Base-by-base conservation (phyloP, 2,888 invertebrate species). In the Xestia ashworthii region DNA sequence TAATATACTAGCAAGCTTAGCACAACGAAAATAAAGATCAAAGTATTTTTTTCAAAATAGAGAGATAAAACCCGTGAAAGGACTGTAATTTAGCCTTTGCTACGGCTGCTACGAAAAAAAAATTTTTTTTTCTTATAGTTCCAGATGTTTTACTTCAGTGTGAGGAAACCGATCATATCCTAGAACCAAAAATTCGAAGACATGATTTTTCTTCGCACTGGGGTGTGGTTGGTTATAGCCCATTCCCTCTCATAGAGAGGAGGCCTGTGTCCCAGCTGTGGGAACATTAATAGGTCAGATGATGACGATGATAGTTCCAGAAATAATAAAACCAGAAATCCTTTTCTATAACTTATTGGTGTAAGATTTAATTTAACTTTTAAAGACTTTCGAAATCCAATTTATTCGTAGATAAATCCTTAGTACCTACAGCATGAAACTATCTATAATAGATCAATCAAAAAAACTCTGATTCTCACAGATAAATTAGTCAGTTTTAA, bases 401-500 rank as follows among this genome's bases (percentile, higher is more conserved):
- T 58, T 46, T 72, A 38, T 72, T 25, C n/a, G 6, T 53, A 50
- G 9, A 32, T 50, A 75, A 25, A 64, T 44, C 3, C 22, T 46
- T 3, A 22, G 55, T 55, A 44, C n/a, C n/a, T n/a, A n/a, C 70
- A 55, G 11, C 25, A 22, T 65, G 2, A 50, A 71, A 19, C 14
- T 25, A 46, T 32, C 9, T 25, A 8, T 64, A 71, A 46, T 72
- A 53, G 19, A 60, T 65, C 22, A 73, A 53, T 41, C 0, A 48
- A 64, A 67, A 53, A 55, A 68, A 6, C 9, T 12, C 9, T 62
- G 32, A 66, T 67, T 64, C 41, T 38, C 55, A 68, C 19, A 64
- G 41, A 80, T 58, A 44, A 76, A 76, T 48, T 14, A 60, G 32
- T 46, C 46, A 66, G 25, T 38, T 25, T 16, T n/a, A 73, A 58